Conservation (phyloP, 2,797 vertebrate genomes). For the Saxicola maurus region DNA sequence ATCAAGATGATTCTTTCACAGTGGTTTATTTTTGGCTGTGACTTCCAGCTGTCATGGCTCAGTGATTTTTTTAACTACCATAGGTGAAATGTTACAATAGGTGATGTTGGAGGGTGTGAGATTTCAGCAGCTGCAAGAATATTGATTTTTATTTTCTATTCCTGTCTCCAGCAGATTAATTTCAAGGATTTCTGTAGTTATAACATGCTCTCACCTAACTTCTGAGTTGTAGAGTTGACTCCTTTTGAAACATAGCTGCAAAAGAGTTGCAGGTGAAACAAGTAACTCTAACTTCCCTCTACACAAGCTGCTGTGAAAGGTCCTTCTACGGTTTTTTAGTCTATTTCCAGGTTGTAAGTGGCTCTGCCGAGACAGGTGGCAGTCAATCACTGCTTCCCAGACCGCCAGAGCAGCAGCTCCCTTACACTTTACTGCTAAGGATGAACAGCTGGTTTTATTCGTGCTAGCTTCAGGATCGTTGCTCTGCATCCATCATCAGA, state of each 20-base stretch:
- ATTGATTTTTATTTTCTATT: background rate
- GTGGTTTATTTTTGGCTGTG: constrained; percentile 10
- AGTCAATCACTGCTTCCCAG: background rate
- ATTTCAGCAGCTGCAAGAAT: background rate
- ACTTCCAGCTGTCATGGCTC: background rate
- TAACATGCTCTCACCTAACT: rapidly evolving
- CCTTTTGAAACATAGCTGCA: background rate
- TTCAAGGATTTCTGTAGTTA: background rate
- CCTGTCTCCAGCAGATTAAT: background rate
- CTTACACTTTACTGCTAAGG: background rate
- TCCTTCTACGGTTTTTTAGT: rapidly evolving
- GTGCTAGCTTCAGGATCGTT: background rate
- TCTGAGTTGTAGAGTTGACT: background rate
- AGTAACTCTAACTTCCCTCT: background rate
- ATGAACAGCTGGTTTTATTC: background rate
- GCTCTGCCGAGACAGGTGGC: background rate
- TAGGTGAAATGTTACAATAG: background rate
- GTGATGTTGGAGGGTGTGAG: background rate
- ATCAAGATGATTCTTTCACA: background rate
- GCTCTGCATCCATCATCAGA: background rate
- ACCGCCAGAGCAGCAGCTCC: background rate
- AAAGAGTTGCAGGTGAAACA: background rate
- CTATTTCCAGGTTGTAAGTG: background rate
- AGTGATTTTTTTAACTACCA: background rate
- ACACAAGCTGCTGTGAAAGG: background rate